Percentiles rank a stretch among this genome's conserved stretches.
Conservation (phyloP, 2,113 vertebrate species). For the Mustela lutreola region DNA sequence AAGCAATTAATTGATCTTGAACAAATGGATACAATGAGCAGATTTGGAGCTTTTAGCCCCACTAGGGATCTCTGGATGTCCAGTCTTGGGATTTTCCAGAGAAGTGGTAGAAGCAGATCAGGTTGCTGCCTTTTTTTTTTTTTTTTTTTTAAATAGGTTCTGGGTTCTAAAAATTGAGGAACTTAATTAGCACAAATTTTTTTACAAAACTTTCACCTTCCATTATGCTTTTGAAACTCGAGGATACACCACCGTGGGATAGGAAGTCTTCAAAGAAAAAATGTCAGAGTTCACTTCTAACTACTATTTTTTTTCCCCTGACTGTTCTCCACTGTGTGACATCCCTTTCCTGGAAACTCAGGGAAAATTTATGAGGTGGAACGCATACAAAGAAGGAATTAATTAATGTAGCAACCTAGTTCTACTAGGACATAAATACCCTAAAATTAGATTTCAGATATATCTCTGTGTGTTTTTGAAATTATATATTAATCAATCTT, state of each 20-base stretch:
- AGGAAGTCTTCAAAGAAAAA: not conserved
- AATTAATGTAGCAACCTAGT: not conserved
- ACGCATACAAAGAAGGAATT: not conserved
- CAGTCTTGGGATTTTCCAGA: not conserved
- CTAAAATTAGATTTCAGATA: constrained; percentile 42
- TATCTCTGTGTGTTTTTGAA: constrained; percentile 41
- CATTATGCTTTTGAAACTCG: not conserved
- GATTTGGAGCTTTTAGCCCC: not conserved
- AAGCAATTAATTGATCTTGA: not conserved
- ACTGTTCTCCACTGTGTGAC: not conserved
- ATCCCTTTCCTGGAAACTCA: not conserved
- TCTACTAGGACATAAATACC: not conserved
- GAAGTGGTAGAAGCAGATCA: not conserved
- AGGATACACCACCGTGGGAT: rapidly evolving
- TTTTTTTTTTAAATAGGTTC: not conserved
- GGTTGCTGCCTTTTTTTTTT: not conserved
- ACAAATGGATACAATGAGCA: not conserved
- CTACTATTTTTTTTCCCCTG: not conserved
- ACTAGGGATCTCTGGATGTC: not conserved
- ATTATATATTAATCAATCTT: constrained; percentile 57
- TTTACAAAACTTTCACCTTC: not conserved
- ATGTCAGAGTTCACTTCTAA: not conserved
- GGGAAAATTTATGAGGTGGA: not conserved
- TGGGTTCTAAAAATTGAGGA: not conserved
- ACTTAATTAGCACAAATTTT: not conserved